Conservation (phyloP, 2,797 vertebrate species). For the Xiphophorus birchmanni region DNA sequence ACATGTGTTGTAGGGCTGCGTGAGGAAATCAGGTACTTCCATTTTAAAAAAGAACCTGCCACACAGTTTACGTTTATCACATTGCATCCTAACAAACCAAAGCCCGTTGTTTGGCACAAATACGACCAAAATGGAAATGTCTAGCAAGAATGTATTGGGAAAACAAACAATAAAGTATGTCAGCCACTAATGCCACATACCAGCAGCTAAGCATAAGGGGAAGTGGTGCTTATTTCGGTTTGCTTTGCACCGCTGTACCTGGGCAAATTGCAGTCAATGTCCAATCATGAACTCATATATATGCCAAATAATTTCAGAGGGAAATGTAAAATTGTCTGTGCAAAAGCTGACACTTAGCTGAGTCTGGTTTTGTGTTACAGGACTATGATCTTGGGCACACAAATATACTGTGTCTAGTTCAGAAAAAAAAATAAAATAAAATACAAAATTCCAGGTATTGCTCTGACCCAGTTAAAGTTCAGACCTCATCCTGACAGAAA, state of each 20-base stretch:
- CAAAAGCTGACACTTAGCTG: background rate
- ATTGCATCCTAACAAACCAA: background rate
- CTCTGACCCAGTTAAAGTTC: conserved; percentile 2
- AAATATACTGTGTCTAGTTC: background rate
- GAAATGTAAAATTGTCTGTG: background rate
- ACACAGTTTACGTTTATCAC: background rate
- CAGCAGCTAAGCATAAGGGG: background rate
- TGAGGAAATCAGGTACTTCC: background rate
- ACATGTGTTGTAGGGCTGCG: background rate
- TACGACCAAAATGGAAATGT: background rate
- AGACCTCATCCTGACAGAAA: conserved; percentile 10
- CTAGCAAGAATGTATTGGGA: background rate
- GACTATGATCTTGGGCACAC: background rate
- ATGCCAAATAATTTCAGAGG: background rate
- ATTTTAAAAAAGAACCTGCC: background rate
- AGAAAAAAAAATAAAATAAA: background rate
- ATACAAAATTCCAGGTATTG: background rate
- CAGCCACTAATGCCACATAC: background rate
- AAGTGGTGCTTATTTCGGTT: conserved; percentile 1
- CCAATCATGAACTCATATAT: background rate
- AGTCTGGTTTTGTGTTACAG: background rate
- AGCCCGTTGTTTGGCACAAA: background rate
- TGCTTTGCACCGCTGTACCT: background rate
- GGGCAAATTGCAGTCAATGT: background rate
- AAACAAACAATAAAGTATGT: background rate